A percentile compares a stretch with the other conserved stretches of the same genome.
phyloP scores from a whole-genome alignment of 2,888 invertebrate species.

The Eupithecia centaureata region DNA sequence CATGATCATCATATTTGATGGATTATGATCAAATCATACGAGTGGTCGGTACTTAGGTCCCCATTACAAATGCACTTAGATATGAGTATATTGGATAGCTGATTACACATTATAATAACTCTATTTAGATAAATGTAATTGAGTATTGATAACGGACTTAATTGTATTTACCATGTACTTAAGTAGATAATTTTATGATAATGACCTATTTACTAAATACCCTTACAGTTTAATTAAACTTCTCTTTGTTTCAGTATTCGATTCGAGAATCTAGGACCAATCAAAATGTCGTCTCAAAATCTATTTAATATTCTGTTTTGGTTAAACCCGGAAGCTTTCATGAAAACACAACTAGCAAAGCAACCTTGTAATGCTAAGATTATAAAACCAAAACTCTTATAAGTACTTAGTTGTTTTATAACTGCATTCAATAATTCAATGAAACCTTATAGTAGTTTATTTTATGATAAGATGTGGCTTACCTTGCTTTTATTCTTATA shows the following conservation, averaged over 20 bases:
- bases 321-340: neutral
- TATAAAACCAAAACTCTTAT: no score
- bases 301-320: no score
- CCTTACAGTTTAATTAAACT: no score
- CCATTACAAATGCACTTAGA: neutral
- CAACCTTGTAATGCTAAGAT: no score
- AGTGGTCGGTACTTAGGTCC: neutral
- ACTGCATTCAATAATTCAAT: no score
- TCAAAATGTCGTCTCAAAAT: neutral
- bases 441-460: no score
- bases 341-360: no score
- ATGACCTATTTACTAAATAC: neutral
- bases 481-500: no score
- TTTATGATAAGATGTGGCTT: no score
- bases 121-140: neutral
- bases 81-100: neutral
- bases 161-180: constrained; percentile 3
- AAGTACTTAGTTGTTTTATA: no score
- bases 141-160: neutral
- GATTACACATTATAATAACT: neutral
- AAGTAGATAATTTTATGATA: neutral
- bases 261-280: no score
- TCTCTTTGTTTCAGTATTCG: no score
- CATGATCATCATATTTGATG: neutral
- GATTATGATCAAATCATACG: neutral